phyloP scores from a whole-genome alignment of 2,797 vertebrate genomes.

The Siniperca undulata region DNA sequence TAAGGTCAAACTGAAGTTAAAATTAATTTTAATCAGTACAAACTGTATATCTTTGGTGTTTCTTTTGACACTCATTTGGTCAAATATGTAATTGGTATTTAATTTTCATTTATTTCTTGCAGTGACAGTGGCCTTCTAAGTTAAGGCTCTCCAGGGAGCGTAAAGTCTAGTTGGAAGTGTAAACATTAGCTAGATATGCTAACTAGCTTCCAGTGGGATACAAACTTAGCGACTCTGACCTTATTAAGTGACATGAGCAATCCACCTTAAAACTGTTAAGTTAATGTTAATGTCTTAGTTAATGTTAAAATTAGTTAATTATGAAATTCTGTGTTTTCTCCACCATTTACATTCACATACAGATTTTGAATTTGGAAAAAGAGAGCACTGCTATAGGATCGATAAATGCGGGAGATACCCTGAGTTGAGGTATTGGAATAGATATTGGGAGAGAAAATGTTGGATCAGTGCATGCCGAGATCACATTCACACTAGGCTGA shows the following conservation, averaged over 20 bases:
- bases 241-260: neutral
- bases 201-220: constrained; percentile 6
- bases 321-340: neutral
- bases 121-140: neutral
- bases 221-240: too few relatives aligned
- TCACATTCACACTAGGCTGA: neutral
- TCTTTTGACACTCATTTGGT: neutral
- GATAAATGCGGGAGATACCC: neutral
- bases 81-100: neutral
- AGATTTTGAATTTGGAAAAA: neutral
- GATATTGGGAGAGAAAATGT: too few relatives aligned
- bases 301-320: neutral
- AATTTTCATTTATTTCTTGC: neutral
- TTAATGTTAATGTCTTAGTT: neutral
- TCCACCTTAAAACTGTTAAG: neutral
- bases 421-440: neutral
- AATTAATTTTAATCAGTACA: neutral
- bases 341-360: neutral
- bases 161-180: neutral
- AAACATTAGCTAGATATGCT: neutral
- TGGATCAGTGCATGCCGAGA: neutral
- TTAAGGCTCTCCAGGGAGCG: neutral
- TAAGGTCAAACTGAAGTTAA: neutral
- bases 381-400: neutral
- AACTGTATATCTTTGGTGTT: neutral